Evolutionary conservation across 2,888 invertebrate species (phyloP).

Genomic region (Andrena fulva): DNA sequence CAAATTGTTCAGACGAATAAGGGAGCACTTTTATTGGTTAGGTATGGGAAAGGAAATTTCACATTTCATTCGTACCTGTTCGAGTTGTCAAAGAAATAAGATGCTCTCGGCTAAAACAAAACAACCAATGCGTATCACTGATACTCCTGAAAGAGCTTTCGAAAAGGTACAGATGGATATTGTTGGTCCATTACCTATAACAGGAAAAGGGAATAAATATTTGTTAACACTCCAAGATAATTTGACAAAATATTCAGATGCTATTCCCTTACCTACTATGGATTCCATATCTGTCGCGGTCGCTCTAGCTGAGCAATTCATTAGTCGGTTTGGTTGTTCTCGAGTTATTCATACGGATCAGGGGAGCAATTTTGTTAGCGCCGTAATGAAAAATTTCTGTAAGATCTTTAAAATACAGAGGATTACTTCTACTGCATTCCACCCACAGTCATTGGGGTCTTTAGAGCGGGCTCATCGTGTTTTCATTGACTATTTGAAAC

Average conservation of each 20-base stretch:
- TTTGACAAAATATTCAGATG: background rate
- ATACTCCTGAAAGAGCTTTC: too few species aligned
- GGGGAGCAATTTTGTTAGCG: background rate
- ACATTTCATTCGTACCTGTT: background rate
- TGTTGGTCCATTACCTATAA: background rate
- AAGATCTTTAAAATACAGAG: background rate
- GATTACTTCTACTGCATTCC: constrained; percentile 3
- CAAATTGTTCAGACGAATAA: too few species aligned
- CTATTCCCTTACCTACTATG: background rate
- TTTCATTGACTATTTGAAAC: background rate
- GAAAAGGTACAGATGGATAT: background rate
- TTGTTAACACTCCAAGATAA: background rate
- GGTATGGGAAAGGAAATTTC: constrained; percentile 1
- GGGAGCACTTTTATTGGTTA: background rate
- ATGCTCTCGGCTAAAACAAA: too few species aligned
- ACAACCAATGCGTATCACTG: too few species aligned
- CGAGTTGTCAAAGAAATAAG: background rate
- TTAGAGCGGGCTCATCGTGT: background rate
- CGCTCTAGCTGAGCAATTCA: background rate
- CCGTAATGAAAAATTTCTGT: background rate
- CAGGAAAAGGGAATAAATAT: background rate
- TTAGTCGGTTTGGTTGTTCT: too few species aligned
- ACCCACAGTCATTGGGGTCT: background rate
- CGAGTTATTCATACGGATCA: too few species aligned
- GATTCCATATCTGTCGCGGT: background rate